Base-by-base conservation (phyloP, 2,888 invertebrate species). In the Harmothoe impar region DNA sequence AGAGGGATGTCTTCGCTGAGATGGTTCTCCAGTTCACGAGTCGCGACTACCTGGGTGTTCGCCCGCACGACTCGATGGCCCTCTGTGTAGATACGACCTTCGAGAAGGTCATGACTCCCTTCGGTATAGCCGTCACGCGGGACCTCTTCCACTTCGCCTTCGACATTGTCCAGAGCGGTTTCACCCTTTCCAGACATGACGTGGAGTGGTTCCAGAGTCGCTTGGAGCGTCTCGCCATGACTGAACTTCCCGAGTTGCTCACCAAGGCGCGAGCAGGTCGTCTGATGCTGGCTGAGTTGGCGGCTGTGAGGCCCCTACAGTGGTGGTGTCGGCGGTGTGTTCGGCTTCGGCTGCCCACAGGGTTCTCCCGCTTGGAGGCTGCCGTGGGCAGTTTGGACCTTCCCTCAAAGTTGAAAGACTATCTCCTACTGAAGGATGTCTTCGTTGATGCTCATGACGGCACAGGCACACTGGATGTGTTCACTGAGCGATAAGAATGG, bases 161-260 rank as follows among this genome's bases (percentile, higher is more conserved):
- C 25, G 56, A 56, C 54, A 54, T 86, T 1, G 86, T 86, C 20
- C 86, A 54, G 31, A 54, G 86, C 25, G 86, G 86, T 52, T 86
- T 54, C 56, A 54, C 54, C 17, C 5, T 86, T 52, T 54, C 86
- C 3, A 20, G 54, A 29, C 86, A 86, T 25, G 86, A 86, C 54
- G 31, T 54, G 31, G 86, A 86, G 29, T 86, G 86, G 86, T 86
- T 86, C 86, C 86, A 86, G 86, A 86, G 86, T 31, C 52, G 86
- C 12, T 31, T 86, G 10, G 86, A 86, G 86, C 52, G 86, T 12
- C 86, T 86, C 33, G 56, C 54, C 52, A n/a, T 56, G 54, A 86
- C 86, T 12, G 86, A 86, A 29, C 25, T 86, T 25, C 86, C 86
- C 0, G 86, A 86, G 25, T 54, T 54, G 20, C 52, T 86, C 29